Base-by-base conservation (phyloP, 2,113 vertebrate genomes). In the Spizaetus ornatus region DNA sequence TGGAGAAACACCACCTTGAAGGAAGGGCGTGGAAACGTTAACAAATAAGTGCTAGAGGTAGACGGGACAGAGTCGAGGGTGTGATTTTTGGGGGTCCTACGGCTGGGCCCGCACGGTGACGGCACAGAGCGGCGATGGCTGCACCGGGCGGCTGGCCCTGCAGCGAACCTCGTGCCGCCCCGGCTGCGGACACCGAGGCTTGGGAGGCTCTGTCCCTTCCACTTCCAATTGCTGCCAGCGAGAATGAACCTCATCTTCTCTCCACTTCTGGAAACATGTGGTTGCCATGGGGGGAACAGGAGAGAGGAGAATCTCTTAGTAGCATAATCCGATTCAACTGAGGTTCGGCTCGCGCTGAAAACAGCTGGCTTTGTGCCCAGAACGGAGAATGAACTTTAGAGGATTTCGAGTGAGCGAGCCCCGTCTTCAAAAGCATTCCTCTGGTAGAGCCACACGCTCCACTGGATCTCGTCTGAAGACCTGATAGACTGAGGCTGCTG, bases 401-500 rank as follows among this genome's bases (percentile, higher is more conserved):
- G 93, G 78, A 93, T 96, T 96, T 92, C 1, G 12, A 93, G 84
- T 20, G 86, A 94, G 82, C 1, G 38, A 96, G 79, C 45, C 66
- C 42, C 85, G 62, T 92, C 95, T 93, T 96, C 96, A 96, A 93
- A 95, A 94, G 93, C 95, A 94, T 96, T 94, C 96, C 82, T 96
- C 78, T 65, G 82, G 62, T 79, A 91, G 48, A 80, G 90, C 84
- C 93, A 65, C 78, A 66, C 72, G 93, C 78, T 93, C 85, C 63
- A 40, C 71, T 62, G 71, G 92, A 79, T 94, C 85, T 88, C 1
- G 0, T 61, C 87, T 80, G 92, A 82, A 69, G 90, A 65, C 62
- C 90, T 80, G 66, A 80, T 85, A 76, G 81, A 43, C 20, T 4
- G 70, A 91, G 74, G 67, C 74, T 65, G 74, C 61, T 53, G 62